Conservation (phyloP, 2,888 invertebrate species). For the Glomeris marginata region DNA sequence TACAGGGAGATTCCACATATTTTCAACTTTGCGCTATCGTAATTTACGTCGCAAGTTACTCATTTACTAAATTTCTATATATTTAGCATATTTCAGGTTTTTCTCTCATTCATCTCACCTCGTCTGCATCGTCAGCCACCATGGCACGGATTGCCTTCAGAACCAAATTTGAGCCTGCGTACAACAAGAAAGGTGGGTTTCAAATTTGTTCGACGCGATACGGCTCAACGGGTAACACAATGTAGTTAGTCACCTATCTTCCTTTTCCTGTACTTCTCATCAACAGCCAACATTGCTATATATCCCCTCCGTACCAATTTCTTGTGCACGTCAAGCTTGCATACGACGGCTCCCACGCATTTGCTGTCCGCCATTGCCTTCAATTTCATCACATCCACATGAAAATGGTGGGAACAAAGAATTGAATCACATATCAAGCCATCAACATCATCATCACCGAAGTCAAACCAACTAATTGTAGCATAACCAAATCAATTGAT, state of each 20-base stretch:
- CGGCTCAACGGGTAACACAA: no score
- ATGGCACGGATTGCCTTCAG: conserved; percentile 57
- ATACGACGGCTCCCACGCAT: conserved; percentile 96
- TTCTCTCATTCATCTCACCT: no score
- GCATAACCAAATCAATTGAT: no score
- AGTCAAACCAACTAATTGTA: no score
- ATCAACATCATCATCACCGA: no score
- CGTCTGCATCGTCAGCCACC: conserved; percentile 90
- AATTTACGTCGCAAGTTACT: no score
- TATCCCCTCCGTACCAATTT: conserved; percentile 79
- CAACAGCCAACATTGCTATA: conserved; percentile 98
- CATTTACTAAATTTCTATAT: no score
- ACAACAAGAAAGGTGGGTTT: neutral
- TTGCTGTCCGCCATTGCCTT: conserved; percentile 71
- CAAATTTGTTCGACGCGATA: neutral
- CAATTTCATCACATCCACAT: conserved; percentile 10
- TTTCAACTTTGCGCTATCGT: no score
- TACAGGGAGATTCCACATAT: no score
- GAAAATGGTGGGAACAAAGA: neutral
- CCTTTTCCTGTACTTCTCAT: conserved; percentile 81
- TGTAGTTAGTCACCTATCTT: conserved; percentile 59
- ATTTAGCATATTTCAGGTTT: no score
- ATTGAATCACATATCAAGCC: no score
- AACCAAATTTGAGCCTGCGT: conserved; percentile 49
- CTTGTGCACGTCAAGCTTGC: conserved; percentile 87